Base-by-base conservation (phyloP, 2,113 vertebrate genomes). In the Antechinus stuartii region DNA sequence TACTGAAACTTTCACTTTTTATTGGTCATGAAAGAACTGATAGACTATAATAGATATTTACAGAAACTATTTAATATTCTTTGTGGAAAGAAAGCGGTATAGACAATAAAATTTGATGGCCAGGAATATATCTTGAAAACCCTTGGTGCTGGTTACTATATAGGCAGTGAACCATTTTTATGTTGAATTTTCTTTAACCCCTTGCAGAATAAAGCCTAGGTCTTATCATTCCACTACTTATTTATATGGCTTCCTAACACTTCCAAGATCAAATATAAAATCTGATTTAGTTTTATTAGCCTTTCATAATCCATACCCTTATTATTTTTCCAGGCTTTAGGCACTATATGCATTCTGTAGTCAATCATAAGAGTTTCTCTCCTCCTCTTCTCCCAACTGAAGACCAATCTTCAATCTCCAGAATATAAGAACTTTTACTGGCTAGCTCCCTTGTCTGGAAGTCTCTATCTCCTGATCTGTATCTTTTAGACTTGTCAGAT, bases 51-150 rank as follows among this genome's bases (percentile, higher is more conserved):
- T 76, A 76, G 30, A 76, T 76, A 76, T 76, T 76, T 76, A 76
- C 61, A n/a, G 61, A 76, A 76, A 76, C 61, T 76, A 26, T 76
- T 76, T 76, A 76, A 76, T 76, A 76, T 76, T 76, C 61, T 76
- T 76, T 76, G 61, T 76, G 61, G 61, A 76, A 76, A 76, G 61
- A 76, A 76, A 76, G 61, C 61, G n/a, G 61, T 76, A 76, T 76
- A 76, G 61, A 76, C 61, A 76, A 76, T 76, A 76, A 76, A 76
- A 76, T 76, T 76, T 76, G 61, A 76, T 76, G 61, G 1, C 35
- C 61, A 76, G 61, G 1, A 76, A n/a, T 76, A 76, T 76, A 76
- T 76, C 61, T 76, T n/a, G 61, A 76, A 76, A 76, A 76, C 35
- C 35, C n/a, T n/a, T n/a, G 35, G 5, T n/a, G 61, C 61, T 76